Base-by-base conservation (phyloP, 2,888 invertebrate species). In the Ennomos quercinarius region DNA sequence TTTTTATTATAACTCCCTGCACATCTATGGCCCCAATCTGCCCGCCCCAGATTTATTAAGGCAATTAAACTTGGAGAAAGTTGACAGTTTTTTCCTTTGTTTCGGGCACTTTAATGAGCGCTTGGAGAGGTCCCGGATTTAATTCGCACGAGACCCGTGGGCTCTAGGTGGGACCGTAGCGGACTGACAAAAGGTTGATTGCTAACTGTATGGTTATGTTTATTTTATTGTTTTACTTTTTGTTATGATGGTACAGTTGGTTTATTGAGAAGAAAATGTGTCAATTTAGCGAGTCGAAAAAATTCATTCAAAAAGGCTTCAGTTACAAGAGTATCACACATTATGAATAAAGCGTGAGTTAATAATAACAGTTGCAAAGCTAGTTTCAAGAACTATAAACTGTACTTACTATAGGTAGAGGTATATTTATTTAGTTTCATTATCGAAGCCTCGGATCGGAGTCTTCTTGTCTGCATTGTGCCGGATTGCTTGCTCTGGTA, bases 71-170 rank as follows among this genome's bases (percentile, higher is more conserved):
- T 89, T 84, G 81, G 86, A 76, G 77, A 80, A 79, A 89, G 86
- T 89, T 87, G 89, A 88, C 89, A 88, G 84, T 88, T 89, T 89
- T 87, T 89, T 87, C 84, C 80, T 86, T 89, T 87, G 88, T 90
- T 86, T 87, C 77, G 78, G 79, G 78, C 74, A 83, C 80, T 87
- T 87, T 88, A 88, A 89, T 89, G 87, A 89, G 84, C 74, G 78
- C 70, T 74, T 62, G 60, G 83, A 80, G 83, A 77, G 74, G 73
- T 63, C 67, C 59, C 63, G 75, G 78, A 79, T 81, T 81, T 78
- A 78, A 83, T 78, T 76, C 74, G 64, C 44, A 35, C 53, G 34
- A 35, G 43, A n/a, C 46, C 9, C 11, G 34, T 43, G 17, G 51
- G 42, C 37, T 36, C 11, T 11, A 35, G 37, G 53, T 13, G 41